Percentiles rank a stretch among this genome's conserved stretches.
These are phyloP conservation scores for Coluber constrictor DNA, from an alignment of 2,797 vertebrate genomes.

Conservation along the genomic window DNA sequence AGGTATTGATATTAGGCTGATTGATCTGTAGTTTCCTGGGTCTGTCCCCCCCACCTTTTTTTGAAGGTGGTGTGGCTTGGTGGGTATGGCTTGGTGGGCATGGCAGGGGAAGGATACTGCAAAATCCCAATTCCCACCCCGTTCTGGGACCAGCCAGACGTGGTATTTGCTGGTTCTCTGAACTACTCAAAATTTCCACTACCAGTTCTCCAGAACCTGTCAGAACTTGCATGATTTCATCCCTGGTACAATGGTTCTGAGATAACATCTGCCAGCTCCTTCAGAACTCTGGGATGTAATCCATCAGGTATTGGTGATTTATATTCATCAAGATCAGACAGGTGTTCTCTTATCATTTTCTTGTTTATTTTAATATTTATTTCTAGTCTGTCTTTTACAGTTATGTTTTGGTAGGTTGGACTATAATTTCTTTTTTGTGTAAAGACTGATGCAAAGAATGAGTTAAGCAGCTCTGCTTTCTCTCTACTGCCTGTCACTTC, in stretches of 20 bases:
- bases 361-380: not conserved
- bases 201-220: too few species aligned
- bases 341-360: not conserved
- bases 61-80: not conserved
- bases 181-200: too few species aligned
- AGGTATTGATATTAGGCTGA: not conserved
- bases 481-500: not conserved
- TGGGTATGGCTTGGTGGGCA: too few species aligned
- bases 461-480: not conserved
- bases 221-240: too few species aligned
- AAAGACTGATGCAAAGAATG: not conserved
- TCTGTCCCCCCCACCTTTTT: not conserved
- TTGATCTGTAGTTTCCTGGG: not conserved
- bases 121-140: too few species aligned
- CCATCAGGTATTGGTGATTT: not conserved
- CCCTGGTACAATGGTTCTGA: not conserved
- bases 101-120: too few species aligned
- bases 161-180: too few species aligned
- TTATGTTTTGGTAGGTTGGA: not conserved
- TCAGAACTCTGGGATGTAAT: not conserved
- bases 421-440: not conserved
- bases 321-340: not conserved
- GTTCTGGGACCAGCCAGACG: too few species aligned
- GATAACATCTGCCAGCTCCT: not conserved
- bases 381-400: not conserved